Base-by-base conservation (phyloP, 2,797 vertebrate genomes). In the Crenuchus spilurus region DNA sequence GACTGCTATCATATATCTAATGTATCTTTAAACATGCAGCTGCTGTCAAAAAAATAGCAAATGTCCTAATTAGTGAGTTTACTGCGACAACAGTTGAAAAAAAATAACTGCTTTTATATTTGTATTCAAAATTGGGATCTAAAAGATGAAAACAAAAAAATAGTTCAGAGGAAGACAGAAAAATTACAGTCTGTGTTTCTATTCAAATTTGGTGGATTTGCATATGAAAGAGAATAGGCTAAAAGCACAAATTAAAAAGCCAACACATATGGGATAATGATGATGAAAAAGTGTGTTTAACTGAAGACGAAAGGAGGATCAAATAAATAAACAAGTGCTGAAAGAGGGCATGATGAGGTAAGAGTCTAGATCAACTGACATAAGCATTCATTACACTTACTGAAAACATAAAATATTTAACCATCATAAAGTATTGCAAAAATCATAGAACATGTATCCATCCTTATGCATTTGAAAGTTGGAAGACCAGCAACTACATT, bases 151-250 rank as follows among this genome's bases (percentile, higher is more conserved):
- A 61, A 60, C 49, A 61, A 33, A 52, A 11, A 44, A 28, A 18
- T n/a, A 46, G 26, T 74, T 77, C 62, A 72, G 52, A 54, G 54
- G 13, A 6, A 24, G 2, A 24, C 20, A 24, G 48, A 61, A 54
- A 61, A 49, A 51, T 61, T 41, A 55, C 35, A 68, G 37, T 42
- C 61, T 35, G 42, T n/a, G 1, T 24, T 51, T 51, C 24, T 10
- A 22, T 51, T 24, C 5, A 9, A 51, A 11, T 11, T 13, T 2
- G 8, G n/a, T n/a, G 30, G 33, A 75, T 62, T 55, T 70, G 60
- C 46, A 80, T 70, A 66, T 83, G 37, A 76, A 78, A 80, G 54
- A 24, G 35, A 24, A 61, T 11, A 30, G 31, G 11, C 63, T 31
- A 55, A 55, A 10, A 41, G 41, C 28, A 42, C 8, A 44, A 44